A percentile compares a stretch with the other conserved stretches of the same genome.
Conservation (phyloP, 1,140 invertebrate genomes). For the Eurosta solidaginis region DNA sequence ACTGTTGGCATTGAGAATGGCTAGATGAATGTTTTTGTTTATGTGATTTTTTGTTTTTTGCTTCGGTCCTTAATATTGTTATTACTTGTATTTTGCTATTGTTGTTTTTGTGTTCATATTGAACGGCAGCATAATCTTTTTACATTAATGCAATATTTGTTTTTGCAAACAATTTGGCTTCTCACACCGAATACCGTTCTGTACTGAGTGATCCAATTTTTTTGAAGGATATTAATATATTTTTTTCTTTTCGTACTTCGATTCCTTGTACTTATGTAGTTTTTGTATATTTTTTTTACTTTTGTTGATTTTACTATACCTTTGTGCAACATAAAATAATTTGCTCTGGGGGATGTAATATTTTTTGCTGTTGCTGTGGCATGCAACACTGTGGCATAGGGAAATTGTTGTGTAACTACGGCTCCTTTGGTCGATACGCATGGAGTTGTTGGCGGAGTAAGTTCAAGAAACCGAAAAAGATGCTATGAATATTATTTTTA, state of each 20-base stretch:
- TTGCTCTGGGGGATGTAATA: constrained; percentile 55
- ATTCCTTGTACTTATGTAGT: background rate
- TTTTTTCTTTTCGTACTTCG: background rate
- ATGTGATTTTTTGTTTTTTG: background rate
- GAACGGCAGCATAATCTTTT: constrained; percentile 50
- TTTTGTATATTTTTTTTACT: constrained; percentile 34
- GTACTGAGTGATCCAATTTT: constrained; percentile 26
- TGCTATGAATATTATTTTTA: background rate
- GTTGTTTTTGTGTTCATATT: constrained; percentile 43
- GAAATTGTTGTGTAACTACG: background rate
- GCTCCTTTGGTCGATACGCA: background rate
- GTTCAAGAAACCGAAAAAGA: background rate
- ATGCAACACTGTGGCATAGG: constrained; percentile 11
- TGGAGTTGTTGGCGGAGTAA: too few relatives aligned
- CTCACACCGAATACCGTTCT: constrained; percentile 46
- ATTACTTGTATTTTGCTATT: background rate
- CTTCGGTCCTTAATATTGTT: background rate
- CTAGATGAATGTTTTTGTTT: constrained; percentile 3
- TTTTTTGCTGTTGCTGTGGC: constrained; percentile 36
- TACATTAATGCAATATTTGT: constrained; percentile 46
- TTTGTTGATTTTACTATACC: constrained; percentile 59
- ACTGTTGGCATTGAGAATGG: background rate
- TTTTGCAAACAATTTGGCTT: constrained; percentile 50
- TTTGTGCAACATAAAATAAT: constrained; percentile 59
- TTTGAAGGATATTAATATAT: constrained; percentile 22